A percentile compares a stretch with the other conserved stretches of the same genome.
Evolutionary conservation across 2,797 vertebrate species (phyloP).

Genomic region (Remorina albescens): DNA sequence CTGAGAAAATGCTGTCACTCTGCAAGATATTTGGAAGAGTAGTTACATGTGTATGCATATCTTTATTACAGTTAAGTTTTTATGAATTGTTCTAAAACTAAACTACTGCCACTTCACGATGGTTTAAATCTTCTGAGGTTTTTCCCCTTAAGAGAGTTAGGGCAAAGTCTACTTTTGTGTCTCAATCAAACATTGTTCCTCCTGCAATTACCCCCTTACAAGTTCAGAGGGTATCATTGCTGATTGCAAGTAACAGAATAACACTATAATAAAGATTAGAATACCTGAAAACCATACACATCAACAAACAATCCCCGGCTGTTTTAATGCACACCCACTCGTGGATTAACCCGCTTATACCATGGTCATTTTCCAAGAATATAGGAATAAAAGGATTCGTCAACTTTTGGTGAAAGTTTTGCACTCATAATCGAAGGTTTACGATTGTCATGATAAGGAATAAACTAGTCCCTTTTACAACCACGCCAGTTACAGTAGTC

Average conservation of each 20-base stretch:
- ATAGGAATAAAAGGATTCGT: too few relatives aligned
- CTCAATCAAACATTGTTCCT: conserved; percentile 4
- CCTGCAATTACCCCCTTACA: conserved; percentile 15
- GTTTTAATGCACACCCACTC: too few relatives aligned
- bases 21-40: conserved; percentile 31
- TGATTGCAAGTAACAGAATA: conserved; percentile 26
- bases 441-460: too few relatives aligned
- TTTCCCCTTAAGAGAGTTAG: conserved; percentile 11
- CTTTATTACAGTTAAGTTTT: conserved; percentile 9
- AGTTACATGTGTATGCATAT: conserved; percentile 12
- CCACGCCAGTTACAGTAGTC: too few relatives aligned
- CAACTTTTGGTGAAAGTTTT: too few relatives aligned
- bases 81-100: conserved; percentile 6
- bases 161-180: conserved; percentile 29
- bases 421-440: too few relatives aligned
- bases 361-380: too few relatives aligned
- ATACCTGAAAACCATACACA: conserved; percentile 15
- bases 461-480: too few relatives aligned
- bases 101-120: not conserved
- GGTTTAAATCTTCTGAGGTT: not conserved
- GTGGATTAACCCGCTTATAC: too few relatives aligned
- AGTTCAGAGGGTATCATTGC: conserved; percentile 20
- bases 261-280: conserved; percentile 23
- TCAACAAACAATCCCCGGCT: too few relatives aligned
- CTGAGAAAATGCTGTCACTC: conserved; percentile 49